These are phyloP conservation scores for Lypha dubia DNA, from an alignment of 2,888 invertebrate genomes.

Conservation along the genomic window DNA sequence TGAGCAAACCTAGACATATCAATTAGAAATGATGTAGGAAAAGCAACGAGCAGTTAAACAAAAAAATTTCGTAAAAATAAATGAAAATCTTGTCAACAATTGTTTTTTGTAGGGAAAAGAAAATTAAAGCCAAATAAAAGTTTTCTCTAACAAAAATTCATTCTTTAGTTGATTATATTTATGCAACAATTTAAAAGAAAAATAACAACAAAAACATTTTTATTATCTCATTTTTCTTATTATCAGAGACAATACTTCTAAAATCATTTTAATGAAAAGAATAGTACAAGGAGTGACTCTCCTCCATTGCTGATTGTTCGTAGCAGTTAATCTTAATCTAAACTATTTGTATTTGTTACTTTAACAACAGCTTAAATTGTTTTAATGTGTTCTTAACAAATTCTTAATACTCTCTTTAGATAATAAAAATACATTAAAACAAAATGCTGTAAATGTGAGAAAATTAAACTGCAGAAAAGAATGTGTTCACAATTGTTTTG, in stretches of 20 bases:
- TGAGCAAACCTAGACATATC: not conserved
- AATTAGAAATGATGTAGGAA: slow-evolving; percentile 19
- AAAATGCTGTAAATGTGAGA: slow-evolving; percentile 9
- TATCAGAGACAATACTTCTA: slow-evolving; percentile 3
- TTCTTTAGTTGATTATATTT: not conserved
- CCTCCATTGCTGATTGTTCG: not conserved
- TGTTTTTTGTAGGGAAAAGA: slow-evolving; percentile 8
- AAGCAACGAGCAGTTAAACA: not conserved
- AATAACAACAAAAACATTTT: not conserved
- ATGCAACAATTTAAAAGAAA: not conserved
- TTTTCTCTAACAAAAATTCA: not conserved
- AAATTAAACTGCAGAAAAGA: not conserved
- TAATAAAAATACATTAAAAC: slow-evolving; percentile 19
- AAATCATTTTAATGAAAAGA: slow-evolving; percentile 8
- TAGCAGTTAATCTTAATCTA: slow-evolving; percentile 50
- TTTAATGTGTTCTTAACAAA: slow-evolving; percentile 27
- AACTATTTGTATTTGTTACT: slow-evolving; percentile 16
- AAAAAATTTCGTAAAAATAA: slow-evolving; percentile 24
- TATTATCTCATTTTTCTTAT: not conserved
- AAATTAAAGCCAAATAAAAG: not conserved
- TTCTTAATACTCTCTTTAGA: slow-evolving; percentile 10
- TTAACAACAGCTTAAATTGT: slow-evolving; percentile 19
- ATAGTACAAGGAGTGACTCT: not conserved
- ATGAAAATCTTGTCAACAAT: slow-evolving; percentile 46
- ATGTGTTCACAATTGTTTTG: not conserved